Evolutionary conservation across 2,888 invertebrate genomes (phyloP).

Genomic region (Stictocephala bisonia): DNA sequence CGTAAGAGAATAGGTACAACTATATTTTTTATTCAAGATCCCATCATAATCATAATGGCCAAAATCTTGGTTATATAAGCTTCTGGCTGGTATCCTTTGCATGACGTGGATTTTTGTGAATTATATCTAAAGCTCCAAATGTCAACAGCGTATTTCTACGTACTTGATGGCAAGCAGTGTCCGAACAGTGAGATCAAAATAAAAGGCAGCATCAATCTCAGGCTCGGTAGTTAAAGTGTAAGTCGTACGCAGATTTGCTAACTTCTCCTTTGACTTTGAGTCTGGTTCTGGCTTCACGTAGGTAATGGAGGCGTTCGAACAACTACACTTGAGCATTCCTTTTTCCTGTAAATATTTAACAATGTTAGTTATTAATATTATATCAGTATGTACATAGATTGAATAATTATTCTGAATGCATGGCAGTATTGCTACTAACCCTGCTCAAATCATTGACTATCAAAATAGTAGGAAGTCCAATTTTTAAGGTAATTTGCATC

Average conservation of each 20-base stretch:
- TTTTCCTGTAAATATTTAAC: slow-evolving; percentile 70
- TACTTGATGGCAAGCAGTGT: slow-evolving; percentile 81
- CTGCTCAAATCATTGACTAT: no score
- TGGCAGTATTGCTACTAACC: no score
- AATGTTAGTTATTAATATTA: no score
- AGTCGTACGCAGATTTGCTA: slow-evolving; percentile 77
- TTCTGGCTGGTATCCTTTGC: background rate
- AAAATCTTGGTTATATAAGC: background rate
- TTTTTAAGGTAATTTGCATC: no score
- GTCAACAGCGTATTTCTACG: slow-evolving; percentile 61
- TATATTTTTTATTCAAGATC: no score
- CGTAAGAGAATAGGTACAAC: no score
- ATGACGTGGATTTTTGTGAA: background rate
- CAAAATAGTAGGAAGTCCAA: no score
- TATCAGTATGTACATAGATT: no score
- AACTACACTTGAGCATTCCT: slow-evolving; percentile 78
- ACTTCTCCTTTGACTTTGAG: slow-evolving; percentile 74
- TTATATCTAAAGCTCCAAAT: background rate
- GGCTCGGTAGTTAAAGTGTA: slow-evolving; percentile 69
- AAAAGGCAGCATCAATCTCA: slow-evolving; percentile 84
- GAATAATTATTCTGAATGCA: no score
- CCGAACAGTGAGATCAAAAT: slow-evolving; percentile 84
- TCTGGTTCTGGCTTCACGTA: slow-evolving; percentile 79
- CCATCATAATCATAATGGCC: background rate
- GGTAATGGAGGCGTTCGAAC: slow-evolving; percentile 81